These are phyloP conservation scores for Distichodus sexfasciatus DNA, from an alignment of 2,797 vertebrate species.

Conservation along the genomic window DNA sequence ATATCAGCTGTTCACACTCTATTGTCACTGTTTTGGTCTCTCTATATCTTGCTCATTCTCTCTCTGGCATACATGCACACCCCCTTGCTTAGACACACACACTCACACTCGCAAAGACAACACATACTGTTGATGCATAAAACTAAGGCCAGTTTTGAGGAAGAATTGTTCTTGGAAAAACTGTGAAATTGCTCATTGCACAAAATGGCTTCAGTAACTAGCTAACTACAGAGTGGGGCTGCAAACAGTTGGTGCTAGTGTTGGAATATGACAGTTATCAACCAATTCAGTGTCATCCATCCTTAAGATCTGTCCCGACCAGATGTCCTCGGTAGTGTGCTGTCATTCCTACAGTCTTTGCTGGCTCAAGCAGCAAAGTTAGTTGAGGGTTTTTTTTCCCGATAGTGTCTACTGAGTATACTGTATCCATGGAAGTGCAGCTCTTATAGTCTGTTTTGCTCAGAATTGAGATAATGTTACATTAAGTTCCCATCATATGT, in stretches of 20 bases:
- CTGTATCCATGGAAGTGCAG: conserved; percentile 44
- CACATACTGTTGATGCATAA: conserved; percentile 52
- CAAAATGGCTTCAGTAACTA: conserved; percentile 42
- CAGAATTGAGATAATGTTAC: conserved; percentile 6
- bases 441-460: conserved; percentile 51
- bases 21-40: conserved; percentile 13
- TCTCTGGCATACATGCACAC: conserved; percentile 25
- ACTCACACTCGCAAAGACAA: conserved; percentile 16
- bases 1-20: conserved; percentile 24
- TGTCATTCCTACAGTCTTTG: conserved; percentile 48
- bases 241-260: neutral
- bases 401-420: neutral
- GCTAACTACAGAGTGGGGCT: conserved; percentile 42
- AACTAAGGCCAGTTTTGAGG: conserved; percentile 75
- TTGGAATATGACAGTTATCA: conserved; percentile 6
- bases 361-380: conserved; percentile 34
- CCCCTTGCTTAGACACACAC: conserved; percentile 33
- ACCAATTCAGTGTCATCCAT: neutral
- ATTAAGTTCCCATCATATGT: conserved; percentile 12
- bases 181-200: conserved; percentile 36
- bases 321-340: conserved; percentile 51
- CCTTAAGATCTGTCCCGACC: conserved; percentile 29
- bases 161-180: conserved; percentile 57
- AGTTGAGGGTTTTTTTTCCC: neutral
- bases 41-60: conserved; percentile 11